A percentile compares a stretch with the other conserved stretches of the same genome.
These are phyloP conservation scores for Percina caprodes DNA, from an alignment of 2,113 vertebrate species.

Conservation along the genomic window DNA sequence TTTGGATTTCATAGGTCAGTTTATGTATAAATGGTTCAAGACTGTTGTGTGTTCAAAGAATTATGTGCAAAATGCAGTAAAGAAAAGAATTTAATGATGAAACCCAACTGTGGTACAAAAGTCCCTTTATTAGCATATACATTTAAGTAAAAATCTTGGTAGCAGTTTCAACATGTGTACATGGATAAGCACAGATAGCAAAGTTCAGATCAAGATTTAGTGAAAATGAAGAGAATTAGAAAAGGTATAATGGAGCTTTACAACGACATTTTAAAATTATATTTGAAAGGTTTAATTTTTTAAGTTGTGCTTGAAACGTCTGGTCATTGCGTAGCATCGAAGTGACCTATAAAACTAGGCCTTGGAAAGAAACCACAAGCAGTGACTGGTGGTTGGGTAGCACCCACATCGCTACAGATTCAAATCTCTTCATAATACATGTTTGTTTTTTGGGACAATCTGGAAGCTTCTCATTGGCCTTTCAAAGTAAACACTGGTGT, in stretches of 20 bases:
- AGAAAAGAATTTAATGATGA: constrained; percentile 32
- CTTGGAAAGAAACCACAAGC: constrained; percentile 51
- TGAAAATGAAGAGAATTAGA: constrained; percentile 41
- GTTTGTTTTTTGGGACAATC: constrained; percentile 3
- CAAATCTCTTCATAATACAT: background rate
- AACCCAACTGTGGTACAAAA: constrained; percentile 56
- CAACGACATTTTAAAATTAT: constrained; percentile 16
- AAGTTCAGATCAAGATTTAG: constrained; percentile 37
- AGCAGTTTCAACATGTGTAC: constrained; percentile 49
- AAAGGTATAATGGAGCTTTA: constrained; percentile 36
- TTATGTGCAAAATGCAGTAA: constrained; percentile 72
- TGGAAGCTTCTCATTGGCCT: constrained; percentile 25
- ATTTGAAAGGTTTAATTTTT: constrained; percentile 15
- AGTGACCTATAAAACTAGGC: constrained; percentile 83
- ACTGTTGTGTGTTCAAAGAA: constrained; percentile 9
- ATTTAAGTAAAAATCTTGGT: constrained; percentile 71
- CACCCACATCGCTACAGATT: constrained; percentile 34
- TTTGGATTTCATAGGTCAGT: constrained; percentile 24
- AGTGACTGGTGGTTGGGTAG: constrained; percentile 43
- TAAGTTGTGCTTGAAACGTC: constrained; percentile 56
- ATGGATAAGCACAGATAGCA: constrained; percentile 43
- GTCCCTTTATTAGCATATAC: constrained; percentile 76
- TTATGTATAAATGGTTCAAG: constrained; percentile 36
- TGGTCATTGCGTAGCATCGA: constrained; percentile 9
- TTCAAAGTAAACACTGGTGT: constrained; percentile 19